phyloP scores from a whole-genome alignment of 2,797 vertebrate species.

The Fundulus diaphanus region DNA sequence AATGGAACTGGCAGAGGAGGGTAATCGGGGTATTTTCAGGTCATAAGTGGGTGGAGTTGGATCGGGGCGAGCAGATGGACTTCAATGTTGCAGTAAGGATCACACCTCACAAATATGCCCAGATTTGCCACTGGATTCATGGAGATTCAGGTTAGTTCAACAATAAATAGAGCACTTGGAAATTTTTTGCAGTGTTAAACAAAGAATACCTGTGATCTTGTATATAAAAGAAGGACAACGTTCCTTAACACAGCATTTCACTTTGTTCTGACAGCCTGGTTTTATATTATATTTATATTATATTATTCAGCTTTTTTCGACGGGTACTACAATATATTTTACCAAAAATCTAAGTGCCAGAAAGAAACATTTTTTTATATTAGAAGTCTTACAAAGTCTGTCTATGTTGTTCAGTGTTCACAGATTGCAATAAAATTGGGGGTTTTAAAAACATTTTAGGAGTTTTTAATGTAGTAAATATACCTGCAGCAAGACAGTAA shows the following conservation, averaged over 20 bases:
- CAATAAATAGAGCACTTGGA: neutral
- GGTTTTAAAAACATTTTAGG: no score
- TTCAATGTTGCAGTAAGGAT: slow-evolving; percentile 95
- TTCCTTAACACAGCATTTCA: neutral
- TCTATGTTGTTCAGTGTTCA: no score
- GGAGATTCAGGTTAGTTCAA: slow-evolving; percentile 71
- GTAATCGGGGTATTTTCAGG: slow-evolving; percentile 92
- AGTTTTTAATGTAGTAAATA: no score
- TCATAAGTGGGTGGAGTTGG: slow-evolving; percentile 87
- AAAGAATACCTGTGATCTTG: neutral
- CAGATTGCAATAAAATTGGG: no score
- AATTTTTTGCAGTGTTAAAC: neutral
- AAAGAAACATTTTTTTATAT: no score
- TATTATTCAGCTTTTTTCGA: neutral
- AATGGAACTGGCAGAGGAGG: slow-evolving; percentile 87
- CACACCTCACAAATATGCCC: slow-evolving; percentile 91
- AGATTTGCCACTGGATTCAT: slow-evolving; percentile 95
- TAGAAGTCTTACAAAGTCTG: no score
- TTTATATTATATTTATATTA: neutral
- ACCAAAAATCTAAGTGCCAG: neutral
- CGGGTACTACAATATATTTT: neutral
- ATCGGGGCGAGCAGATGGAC: slow-evolving; percentile 82
- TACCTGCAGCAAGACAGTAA: no score
- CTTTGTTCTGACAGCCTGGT: neutral
- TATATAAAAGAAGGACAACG: neutral